Conservation (phyloP, 1,140 invertebrate genomes). For the Oppia nitens region DNA sequence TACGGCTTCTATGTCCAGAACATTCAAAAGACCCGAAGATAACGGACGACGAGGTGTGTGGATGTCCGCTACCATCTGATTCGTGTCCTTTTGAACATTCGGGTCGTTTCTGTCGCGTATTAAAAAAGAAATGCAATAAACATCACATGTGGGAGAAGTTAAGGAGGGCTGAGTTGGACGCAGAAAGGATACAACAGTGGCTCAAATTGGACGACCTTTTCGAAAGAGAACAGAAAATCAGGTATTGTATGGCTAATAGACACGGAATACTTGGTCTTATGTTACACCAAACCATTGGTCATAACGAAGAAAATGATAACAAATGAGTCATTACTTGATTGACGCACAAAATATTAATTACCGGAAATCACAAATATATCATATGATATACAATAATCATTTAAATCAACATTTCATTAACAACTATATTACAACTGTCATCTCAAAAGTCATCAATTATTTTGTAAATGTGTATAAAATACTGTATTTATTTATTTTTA, state of each 20-base stretch:
- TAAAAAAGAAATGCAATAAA: conserved; percentile 76
- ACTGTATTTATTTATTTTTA: too few species aligned
- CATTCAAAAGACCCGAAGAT: conserved; percentile 93
- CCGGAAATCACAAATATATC: too few species aligned
- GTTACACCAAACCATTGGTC: conserved; percentile 85
- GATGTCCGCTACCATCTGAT: conserved; percentile 48
- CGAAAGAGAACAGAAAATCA: conserved; percentile 65
- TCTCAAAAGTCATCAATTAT: too few species aligned
- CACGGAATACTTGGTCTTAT: conserved; percentile 79
- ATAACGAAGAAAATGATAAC: conserved; percentile 38
- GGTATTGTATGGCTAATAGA: conserved; percentile 63
- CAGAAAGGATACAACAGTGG: conserved; percentile 57
- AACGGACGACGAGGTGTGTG: conserved; percentile 51
- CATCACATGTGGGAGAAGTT: conserved; percentile 95
- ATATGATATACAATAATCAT: too few species aligned
- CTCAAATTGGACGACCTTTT: conserved; percentile 84
- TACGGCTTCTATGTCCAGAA: conserved; percentile 89
- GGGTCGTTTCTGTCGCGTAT: conserved; percentile 54
- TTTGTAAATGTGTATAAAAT: too few species aligned
- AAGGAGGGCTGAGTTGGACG: conserved; percentile 60
- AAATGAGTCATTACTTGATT: background rate
- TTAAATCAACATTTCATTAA: too few species aligned
- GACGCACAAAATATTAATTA: background rate
- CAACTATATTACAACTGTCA: too few species aligned
- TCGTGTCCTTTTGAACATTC: conserved; percentile 43